A percentile compares a stretch with the other conserved stretches of the same genome.
Conservation (phyloP, 1,140 invertebrate species). For the Drosophila virilis region DNA sequence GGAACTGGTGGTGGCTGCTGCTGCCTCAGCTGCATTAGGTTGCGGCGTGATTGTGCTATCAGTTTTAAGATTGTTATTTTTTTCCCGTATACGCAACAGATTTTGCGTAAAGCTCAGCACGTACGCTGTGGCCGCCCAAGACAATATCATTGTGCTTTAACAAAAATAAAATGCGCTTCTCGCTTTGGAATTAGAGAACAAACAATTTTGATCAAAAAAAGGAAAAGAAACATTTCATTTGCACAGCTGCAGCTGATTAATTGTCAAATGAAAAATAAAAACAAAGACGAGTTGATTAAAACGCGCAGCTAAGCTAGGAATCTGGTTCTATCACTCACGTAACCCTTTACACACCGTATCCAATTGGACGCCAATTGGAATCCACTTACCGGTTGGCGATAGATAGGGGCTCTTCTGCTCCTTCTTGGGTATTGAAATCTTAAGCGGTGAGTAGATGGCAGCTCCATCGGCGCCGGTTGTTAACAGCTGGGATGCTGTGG, state of each 20-base stretch:
- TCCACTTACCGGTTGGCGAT: conserved; percentile 86
- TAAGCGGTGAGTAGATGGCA: conserved; percentile 82
- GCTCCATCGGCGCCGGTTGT: conserved; percentile 47
- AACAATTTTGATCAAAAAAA: conserved; percentile 10
- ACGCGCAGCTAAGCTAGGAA: not conserved
- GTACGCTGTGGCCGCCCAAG: not conserved
- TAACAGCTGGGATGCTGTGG: conserved; percentile 54
- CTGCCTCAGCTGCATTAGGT: not conserved
- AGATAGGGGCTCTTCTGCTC: conserved; percentile 93
- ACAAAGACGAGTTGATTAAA: not conserved
- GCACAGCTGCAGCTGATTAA: not conserved
- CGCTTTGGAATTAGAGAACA: not conserved
- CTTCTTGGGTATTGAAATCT: conserved; percentile 84
- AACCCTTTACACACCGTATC: no score
- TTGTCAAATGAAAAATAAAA: not conserved
- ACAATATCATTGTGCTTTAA: not conserved
- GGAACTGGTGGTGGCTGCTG: not conserved
- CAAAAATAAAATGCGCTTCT: not conserved
- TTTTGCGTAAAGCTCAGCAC: not conserved
- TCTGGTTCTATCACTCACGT: no score
- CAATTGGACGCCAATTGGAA: not conserved
- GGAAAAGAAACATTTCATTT: conserved; percentile 17
- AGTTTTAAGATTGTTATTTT: not conserved
- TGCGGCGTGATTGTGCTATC: not conserved
- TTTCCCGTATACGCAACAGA: not conserved